Conservation (phyloP, 2,888 invertebrate genomes). For the Rhamnusium bicolor region DNA sequence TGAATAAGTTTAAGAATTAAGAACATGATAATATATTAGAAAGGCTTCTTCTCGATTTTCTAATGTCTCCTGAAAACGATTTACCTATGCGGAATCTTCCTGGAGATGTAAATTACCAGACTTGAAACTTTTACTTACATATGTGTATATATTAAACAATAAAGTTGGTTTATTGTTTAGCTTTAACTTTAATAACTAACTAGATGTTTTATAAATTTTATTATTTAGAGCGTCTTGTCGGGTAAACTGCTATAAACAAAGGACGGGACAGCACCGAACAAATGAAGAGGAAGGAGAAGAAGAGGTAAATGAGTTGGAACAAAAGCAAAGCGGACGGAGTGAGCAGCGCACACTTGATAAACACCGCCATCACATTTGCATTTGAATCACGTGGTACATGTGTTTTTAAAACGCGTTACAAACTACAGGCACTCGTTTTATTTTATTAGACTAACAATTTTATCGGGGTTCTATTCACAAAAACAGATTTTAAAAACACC, state of each 20-base stretch:
- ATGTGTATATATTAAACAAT: neutral
- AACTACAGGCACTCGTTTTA: conserved; percentile 42
- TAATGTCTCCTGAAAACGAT: neutral
- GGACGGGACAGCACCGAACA: conserved; percentile 64
- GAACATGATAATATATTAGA: too few species aligned
- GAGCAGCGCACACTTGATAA: conserved; percentile 67
- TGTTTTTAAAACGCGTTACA: conserved; percentile 57
- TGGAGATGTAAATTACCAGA: neutral
- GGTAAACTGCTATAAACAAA: conserved; percentile 60
- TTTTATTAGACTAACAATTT: conserved; percentile 45
- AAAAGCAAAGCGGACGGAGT: conserved; percentile 67
- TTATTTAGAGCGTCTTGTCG: conserved; percentile 56
- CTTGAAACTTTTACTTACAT: neutral
- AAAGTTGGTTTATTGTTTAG: neutral
- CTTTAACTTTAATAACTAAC: conserved; percentile 17
- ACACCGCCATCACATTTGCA: conserved; percentile 69
- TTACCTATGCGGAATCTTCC: neutral
- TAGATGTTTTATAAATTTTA: conserved; percentile 52
- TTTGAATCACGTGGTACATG: conserved; percentile 68
- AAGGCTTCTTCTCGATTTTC: too few species aligned
- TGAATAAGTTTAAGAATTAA: too few species aligned
- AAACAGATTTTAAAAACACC: conserved; percentile 26
- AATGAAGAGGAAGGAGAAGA: conserved; percentile 70
- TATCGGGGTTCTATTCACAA: conserved; percentile 38
- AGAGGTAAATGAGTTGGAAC: conserved; percentile 70